phyloP scores from a whole-genome alignment of 2,113 vertebrate genomes.

The Phrynosoma platyrhinos region DNA sequence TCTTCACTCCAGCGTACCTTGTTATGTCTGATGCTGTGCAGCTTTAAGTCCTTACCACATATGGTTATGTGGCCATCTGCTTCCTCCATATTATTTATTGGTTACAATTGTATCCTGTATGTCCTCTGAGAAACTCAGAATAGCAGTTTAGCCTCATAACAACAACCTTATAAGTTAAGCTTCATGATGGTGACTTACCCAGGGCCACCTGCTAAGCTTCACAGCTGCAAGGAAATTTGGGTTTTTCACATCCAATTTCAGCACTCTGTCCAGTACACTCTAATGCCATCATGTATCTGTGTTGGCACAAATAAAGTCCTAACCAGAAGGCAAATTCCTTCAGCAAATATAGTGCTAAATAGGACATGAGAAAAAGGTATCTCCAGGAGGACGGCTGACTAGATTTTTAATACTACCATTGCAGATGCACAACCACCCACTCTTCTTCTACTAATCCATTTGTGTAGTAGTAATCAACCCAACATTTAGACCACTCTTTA shows the following conservation, averaged over 20 bases:
- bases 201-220: not conserved
- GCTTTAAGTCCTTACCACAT: constrained; percentile 1
- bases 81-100: constrained; percentile 33
- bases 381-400: not conserved
- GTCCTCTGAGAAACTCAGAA: constrained; percentile 5
- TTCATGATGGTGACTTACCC: not conserved
- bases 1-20: not conserved
- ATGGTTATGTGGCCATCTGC: constrained; percentile 11
- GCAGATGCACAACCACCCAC: not conserved
- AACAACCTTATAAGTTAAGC: not conserved
- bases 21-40: not conserved
- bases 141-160: not conserved
- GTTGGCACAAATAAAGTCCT: not conserved
- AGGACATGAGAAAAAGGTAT: not conserved
- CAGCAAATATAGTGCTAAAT: not conserved
- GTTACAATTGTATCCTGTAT: not conserved
- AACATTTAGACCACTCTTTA: not conserved
- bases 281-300: not conserved
- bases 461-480: not conserved
- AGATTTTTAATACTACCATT: not conserved
- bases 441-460: not conserved
- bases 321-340: constrained; percentile 2
- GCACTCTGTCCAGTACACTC: not conserved
- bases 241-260: not conserved
- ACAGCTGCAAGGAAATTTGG: not conserved